Conservation (phyloP, 2,113 vertebrate species). For the Loxodonta africana region DNA sequence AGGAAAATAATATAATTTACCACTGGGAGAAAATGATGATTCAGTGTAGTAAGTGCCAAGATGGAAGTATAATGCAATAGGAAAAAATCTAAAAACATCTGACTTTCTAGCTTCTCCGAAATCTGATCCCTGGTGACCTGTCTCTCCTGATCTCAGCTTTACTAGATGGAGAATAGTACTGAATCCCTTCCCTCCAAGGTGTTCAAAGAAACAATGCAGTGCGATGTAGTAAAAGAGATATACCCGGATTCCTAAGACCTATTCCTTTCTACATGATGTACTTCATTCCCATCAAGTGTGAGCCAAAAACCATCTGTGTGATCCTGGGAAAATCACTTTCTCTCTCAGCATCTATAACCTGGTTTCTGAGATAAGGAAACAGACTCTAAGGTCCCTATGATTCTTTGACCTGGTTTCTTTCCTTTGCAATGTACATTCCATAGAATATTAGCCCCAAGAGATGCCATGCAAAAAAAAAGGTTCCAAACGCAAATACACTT, state of each 20-base stretch:
- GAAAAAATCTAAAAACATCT: neutral
- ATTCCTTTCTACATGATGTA: neutral
- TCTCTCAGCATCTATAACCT: slow-evolving; percentile 12
- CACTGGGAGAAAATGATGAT: neutral
- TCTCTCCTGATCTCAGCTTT: slow-evolving; percentile 5
- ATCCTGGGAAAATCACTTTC: slow-evolving; percentile 46
- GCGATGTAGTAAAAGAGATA: neutral
- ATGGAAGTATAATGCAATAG: neutral
- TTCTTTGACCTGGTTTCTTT: slow-evolving; percentile 34
- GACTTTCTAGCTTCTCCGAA: neutral
- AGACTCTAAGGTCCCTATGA: slow-evolving; percentile 41
- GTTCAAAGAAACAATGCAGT: neutral
- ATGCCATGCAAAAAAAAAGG: slow-evolving; percentile 29
- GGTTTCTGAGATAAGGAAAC: slow-evolving; percentile 54
- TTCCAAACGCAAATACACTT: slow-evolving; percentile 24
- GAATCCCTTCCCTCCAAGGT: neutral
- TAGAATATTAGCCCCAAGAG: slow-evolving; percentile 57
- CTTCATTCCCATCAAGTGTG: neutral
- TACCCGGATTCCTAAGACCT: neutral
- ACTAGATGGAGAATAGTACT: neutral
- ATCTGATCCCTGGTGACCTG: neutral
- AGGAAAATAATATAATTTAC: neutral
- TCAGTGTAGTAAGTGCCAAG: neutral
- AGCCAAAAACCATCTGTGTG: slow-evolving; percentile 47
- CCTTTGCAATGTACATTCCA: slow-evolving; percentile 10